Evolutionary conservation across 2,888 invertebrate species (phyloP).

Genomic region (Agrotis puta): DNA sequence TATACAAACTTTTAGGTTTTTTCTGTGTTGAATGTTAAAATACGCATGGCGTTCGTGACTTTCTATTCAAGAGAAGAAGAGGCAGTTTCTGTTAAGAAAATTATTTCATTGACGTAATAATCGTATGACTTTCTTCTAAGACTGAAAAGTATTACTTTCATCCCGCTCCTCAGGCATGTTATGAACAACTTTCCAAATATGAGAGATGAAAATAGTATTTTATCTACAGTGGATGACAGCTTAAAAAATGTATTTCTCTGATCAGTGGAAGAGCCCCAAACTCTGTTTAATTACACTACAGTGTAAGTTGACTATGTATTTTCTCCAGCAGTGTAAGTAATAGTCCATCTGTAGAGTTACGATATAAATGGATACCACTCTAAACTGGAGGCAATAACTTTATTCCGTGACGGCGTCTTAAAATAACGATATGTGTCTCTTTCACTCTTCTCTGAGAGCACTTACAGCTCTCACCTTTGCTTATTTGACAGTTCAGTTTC

Average conservation of each 20-base stretch:
- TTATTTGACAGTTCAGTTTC: slow-evolving; percentile 11
- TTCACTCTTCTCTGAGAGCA: slow-evolving; percentile 14
- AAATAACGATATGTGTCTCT: slow-evolving; percentile 41
- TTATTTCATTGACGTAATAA: not conserved
- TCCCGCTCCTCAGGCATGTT: too few species aligned
- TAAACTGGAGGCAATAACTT: slow-evolving; percentile 49
- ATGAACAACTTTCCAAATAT: too few species aligned
- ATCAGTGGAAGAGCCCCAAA: too few species aligned
- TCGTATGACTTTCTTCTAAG: too few species aligned
- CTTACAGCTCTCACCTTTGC: not conserved
- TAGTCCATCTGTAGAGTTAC: slow-evolving; percentile 22
- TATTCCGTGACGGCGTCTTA: slow-evolving; percentile 41
- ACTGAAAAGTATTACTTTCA: too few species aligned
- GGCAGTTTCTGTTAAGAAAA: not conserved
- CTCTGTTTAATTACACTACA: slow-evolving; percentile 5
- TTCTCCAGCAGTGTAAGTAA: slow-evolving; percentile 39
- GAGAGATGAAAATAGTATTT: too few species aligned
- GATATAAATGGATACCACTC: slow-evolving; percentile 54
- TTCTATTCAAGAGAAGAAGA: too few species aligned
- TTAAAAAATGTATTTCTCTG: too few species aligned
- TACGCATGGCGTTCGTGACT: not conserved
- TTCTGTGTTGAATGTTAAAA: not conserved
- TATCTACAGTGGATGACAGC: too few species aligned
- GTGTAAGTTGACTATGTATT: slow-evolving; percentile 10
- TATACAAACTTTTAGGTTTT: not conserved